A percentile compares a stretch with the other conserved stretches of the same genome.
Conservation (phyloP, 2,113 vertebrate species). For the Cyanoramphus novaezelandiae region DNA sequence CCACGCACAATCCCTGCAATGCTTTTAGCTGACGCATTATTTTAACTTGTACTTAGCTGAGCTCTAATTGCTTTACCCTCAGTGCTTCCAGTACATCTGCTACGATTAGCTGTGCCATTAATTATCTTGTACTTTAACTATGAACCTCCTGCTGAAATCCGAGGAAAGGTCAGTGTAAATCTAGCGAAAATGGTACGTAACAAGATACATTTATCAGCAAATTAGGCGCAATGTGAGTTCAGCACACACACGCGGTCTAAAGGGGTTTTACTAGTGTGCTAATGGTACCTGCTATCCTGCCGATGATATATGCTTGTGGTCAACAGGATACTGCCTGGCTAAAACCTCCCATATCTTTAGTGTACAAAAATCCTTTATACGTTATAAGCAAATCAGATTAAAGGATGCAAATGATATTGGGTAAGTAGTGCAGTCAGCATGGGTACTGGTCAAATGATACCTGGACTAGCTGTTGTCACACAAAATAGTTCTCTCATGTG, state of each 20-base stretch:
- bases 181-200: conserved; percentile 2
- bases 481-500: not conserved
- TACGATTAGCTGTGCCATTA: conserved; percentile 50
- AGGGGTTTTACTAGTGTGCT: not conserved
- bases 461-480: not conserved
- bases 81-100: not conserved
- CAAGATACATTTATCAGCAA: conserved; percentile 38
- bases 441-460: not conserved
- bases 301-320: not conserved
- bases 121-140: conserved; percentile 40
- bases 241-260: not conserved
- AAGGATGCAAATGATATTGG: not conserved
- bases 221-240: not conserved
- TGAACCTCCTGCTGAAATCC: conserved; percentile 14
- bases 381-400: not conserved
- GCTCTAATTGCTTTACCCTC: conserved; percentile 25
- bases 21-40: not conserved
- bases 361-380: not conserved
- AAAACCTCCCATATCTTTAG: not conserved
- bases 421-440: not conserved
- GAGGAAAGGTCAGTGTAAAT: conserved; percentile 27
- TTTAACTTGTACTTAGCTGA: not conserved
- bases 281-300: not conserved
- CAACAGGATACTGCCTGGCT: not conserved
- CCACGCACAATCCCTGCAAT: not conserved